Evolutionary conservation across 2,888 invertebrate genomes (phyloP).

Genomic region (Trachelus tabidus): DNA sequence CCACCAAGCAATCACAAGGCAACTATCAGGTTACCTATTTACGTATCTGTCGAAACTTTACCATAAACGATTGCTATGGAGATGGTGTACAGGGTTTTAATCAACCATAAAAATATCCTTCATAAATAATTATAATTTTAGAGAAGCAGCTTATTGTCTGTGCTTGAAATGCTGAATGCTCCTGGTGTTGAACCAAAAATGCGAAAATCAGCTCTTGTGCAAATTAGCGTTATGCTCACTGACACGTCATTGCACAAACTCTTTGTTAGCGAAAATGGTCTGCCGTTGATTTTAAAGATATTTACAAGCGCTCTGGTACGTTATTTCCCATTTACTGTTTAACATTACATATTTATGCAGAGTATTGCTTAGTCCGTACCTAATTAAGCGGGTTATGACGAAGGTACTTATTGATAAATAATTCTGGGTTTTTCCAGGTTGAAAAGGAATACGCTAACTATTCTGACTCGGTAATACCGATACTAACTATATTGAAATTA

Average conservation of each 20-base stretch:
- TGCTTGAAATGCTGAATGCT: conserved; percentile 53
- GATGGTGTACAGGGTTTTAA: background rate
- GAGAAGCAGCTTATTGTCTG: conserved; percentile 66
- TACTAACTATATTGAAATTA: conserved; percentile 67
- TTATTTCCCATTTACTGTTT: background rate
- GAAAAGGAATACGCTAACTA: conserved; percentile 67
- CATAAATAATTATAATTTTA: conserved; percentile 41
- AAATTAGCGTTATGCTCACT: conserved; percentile 75
- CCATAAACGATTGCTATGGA: background rate
- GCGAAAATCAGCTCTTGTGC: conserved; percentile 75
- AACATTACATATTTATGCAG: background rate
- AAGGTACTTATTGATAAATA: background rate
- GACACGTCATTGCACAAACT: conserved; percentile 72
- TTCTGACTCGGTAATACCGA: conserved; percentile 69
- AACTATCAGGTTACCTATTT: conserved; percentile 53
- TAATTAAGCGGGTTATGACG: background rate
- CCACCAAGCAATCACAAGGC: conserved; percentile 49
- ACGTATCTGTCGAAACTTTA: background rate
- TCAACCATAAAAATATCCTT: no score
- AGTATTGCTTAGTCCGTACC: background rate
- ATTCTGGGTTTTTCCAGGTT: conserved; percentile 45
- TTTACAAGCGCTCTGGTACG: conserved; percentile 65
- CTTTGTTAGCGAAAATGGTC: conserved; percentile 71
- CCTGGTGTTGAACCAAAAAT: conserved; percentile 73
- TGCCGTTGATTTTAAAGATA: conserved; percentile 67